Evolutionary conservation across 1,140 invertebrate species (phyloP).

Genomic region (Penaeus indicus): DNA sequence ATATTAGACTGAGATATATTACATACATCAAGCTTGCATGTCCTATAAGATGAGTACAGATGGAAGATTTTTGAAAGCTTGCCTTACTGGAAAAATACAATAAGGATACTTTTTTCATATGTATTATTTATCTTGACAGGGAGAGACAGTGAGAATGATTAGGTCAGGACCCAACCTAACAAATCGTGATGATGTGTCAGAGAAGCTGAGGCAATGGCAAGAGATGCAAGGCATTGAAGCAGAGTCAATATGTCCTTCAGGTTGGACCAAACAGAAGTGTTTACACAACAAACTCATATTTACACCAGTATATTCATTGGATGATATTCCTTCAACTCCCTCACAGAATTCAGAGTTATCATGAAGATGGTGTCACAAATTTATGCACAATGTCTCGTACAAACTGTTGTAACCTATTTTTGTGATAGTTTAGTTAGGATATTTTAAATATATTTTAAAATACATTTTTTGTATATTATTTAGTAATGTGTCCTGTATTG

Average conservation of each 20-base stretch:
- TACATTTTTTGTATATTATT: too few relatives aligned
- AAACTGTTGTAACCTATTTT: too few relatives aligned
- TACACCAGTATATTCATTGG: slow-evolving; percentile 44
- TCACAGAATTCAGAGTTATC: slow-evolving; percentile 7
- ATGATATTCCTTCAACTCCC: slow-evolving; percentile 45
- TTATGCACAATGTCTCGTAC: too few relatives aligned
- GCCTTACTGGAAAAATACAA: too few relatives aligned
- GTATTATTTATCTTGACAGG: slow-evolving; percentile 32
- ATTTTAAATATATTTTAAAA: too few relatives aligned
- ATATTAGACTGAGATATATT: neutral
- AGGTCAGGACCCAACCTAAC: slow-evolving; percentile 3
- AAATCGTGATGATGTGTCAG: slow-evolving; percentile 23
- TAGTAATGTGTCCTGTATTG: too few relatives aligned
- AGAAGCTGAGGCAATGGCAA: slow-evolving; percentile 17
- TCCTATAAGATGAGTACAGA: neutral
- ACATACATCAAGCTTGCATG: neutral
- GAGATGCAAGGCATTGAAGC: neutral
- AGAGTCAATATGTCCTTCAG: neutral
- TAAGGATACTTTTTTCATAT: neutral
- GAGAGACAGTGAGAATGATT: slow-evolving; percentile 49
- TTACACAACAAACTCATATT: slow-evolving; percentile 53
- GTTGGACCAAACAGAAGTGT: slow-evolving; percentile 18
- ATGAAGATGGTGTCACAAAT: too few relatives aligned
- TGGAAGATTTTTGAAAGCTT: neutral
- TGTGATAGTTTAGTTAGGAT: too few relatives aligned